Percentiles rank a stretch among this genome's conserved stretches.
These are phyloP conservation scores for Poeciliopsis occidentalis DNA, from an alignment of 2,113 vertebrate genomes.

Conservation along the genomic window DNA sequence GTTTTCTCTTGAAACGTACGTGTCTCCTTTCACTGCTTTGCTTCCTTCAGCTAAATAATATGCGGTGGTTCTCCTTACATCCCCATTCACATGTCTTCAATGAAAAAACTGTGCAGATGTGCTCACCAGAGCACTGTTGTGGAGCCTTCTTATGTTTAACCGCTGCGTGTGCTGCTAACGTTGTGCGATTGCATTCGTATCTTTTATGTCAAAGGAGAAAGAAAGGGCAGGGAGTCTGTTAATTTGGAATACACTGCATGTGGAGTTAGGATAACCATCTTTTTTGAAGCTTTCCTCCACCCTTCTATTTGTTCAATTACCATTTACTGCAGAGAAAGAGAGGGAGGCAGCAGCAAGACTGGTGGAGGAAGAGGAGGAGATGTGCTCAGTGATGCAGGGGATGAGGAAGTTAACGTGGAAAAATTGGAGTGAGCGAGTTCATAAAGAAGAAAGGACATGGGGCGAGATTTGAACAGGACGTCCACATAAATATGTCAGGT, in stretches of 20 bases:
- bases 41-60: slow-evolving; percentile 28
- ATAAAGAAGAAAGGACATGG: slow-evolving; percentile 24
- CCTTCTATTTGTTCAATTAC: slow-evolving; percentile 76
- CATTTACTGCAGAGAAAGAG: slow-evolving; percentile 76
- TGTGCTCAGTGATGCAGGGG: slow-evolving; percentile 63
- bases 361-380: slow-evolving; percentile 16
- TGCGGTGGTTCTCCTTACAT: slow-evolving; percentile 22
- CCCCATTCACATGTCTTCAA: neutral
- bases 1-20: slow-evolving; percentile 24
- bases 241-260: slow-evolving; percentile 77
- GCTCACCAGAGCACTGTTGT: slow-evolving; percentile 5
- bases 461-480: slow-evolving; percentile 44
- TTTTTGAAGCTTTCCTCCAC: slow-evolving; percentile 71
- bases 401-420: slow-evolving; percentile 59
- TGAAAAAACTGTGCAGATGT: slow-evolving; percentile 31
- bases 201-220: slow-evolving; percentile 39
- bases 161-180: slow-evolving; percentile 23
- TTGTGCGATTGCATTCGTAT: slow-evolving; percentile 38
- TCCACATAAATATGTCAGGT: slow-evolving; percentile 25
- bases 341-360: slow-evolving; percentile 33
- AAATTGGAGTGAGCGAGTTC: slow-evolving; percentile 33
- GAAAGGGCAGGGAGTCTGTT: slow-evolving; percentile 20
- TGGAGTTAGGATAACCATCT: slow-evolving; percentile 76
- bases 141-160: slow-evolving; percentile 53
- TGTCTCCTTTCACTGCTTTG: neutral